Evolutionary conservation across 2,113 vertebrate species (phyloP).

Genomic region (Tychaedon coryphoeus): DNA sequence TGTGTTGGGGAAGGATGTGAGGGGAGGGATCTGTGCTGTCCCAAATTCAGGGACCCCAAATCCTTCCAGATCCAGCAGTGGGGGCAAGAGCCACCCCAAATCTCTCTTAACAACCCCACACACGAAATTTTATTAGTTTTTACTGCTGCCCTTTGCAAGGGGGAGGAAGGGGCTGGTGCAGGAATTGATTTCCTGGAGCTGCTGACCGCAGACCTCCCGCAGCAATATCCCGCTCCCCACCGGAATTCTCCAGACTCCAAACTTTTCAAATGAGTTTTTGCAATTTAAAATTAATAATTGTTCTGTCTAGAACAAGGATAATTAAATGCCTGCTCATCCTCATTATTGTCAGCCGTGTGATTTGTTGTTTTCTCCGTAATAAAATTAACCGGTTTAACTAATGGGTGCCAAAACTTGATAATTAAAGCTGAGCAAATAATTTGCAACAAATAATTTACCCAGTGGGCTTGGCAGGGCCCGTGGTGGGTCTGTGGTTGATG

Average conservation of each 20-base stretch:
- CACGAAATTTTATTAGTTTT: rapidly evolving
- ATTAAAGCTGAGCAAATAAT: conserved; percentile 65
- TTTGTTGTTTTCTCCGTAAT: conserved; percentile 63
- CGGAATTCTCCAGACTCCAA: conserved; percentile 35
- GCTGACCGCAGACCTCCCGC: background rate
- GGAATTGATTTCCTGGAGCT: background rate
- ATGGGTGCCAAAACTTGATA: conserved; percentile 60
- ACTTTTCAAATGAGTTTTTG: conserved; percentile 55
- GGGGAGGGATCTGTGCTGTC: background rate
- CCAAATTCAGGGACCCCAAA: rapidly evolving
- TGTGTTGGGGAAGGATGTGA: background rate
- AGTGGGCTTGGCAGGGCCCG: background rate
- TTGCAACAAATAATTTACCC: conserved; percentile 33
- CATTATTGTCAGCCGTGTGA: conserved; percentile 61
- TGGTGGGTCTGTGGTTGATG: background rate
- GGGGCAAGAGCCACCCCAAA: rapidly evolving
- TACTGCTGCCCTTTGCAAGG: rapidly evolving
- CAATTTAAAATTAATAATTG: conserved; percentile 66
- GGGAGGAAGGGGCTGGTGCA: background rate
- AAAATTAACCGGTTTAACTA: conserved; percentile 65
- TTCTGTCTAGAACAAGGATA: conserved; percentile 62
- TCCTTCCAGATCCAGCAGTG: background rate
- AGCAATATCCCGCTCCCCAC: background rate
- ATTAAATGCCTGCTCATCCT: conserved; percentile 66
- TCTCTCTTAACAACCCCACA: background rate